Percentiles rank a stretch among this genome's conserved stretches.
Conservation (phyloP, 2,797 vertebrate genomes). For the Cheirogaleus major region DNA sequence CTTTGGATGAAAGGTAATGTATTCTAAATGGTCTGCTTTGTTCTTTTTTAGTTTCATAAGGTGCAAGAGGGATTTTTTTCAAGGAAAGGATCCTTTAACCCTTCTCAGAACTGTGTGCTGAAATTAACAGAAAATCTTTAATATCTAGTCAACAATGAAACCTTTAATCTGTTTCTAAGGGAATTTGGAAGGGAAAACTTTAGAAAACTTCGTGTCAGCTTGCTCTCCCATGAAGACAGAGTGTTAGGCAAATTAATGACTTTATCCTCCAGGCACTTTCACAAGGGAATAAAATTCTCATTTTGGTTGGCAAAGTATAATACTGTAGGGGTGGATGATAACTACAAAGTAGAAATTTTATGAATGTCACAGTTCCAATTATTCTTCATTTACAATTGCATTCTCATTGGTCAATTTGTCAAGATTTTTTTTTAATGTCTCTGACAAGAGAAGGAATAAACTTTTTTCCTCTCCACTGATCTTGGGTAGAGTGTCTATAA, state of each 20-base stretch:
- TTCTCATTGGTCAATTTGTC: not conserved
- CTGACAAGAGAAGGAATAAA: not conserved
- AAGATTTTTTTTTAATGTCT: not conserved
- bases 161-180: not conserved
- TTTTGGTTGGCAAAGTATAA: not conserved
- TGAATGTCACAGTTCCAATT: not conserved
- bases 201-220: not conserved
- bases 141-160: not conserved
- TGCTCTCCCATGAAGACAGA: not conserved
- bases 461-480: not conserved
- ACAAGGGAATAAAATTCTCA: not conserved
- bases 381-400: not conserved
- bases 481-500: not conserved
- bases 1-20: not conserved
- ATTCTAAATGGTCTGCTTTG: not conserved
- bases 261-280: not conserved
- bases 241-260: not conserved
- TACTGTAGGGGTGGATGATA: not conserved
- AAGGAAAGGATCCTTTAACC: not conserved
- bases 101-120: conserved; percentile 1
- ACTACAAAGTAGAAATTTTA: not conserved
- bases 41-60: conserved; percentile 17
- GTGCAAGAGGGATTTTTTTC: not conserved
- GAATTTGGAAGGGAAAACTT: not conserved
- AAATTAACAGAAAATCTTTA: not conserved